Evolutionary conservation across 2,797 vertebrate genomes (phyloP).

Genomic region (Acrocephalus scirpaceus): DNA sequence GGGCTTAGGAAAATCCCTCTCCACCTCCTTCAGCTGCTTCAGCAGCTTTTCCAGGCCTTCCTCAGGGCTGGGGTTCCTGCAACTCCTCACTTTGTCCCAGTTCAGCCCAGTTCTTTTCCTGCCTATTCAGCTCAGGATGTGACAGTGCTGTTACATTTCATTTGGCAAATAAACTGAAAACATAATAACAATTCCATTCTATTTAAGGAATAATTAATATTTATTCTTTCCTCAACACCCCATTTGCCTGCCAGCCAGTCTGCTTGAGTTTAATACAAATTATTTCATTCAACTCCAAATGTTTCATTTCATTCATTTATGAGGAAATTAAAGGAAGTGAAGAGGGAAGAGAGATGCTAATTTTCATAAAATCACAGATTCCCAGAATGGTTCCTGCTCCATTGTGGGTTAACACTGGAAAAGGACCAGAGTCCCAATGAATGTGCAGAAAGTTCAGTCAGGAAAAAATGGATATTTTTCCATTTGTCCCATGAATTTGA

Average conservation of each 20-base stretch:
- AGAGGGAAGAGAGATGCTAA: not conserved
- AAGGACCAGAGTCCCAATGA: not conserved
- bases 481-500: not conserved
- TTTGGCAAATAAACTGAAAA: not conserved
- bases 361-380: not conserved
- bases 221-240: not conserved
- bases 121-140: not conserved
- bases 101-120: not conserved
- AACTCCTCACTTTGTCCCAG: not conserved
- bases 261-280: not conserved
- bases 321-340: conserved; percentile 7
- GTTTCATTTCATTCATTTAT: not conserved
- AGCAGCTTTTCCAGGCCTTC: not conserved
- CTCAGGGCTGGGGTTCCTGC: not conserved
- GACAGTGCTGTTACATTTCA: not conserved
- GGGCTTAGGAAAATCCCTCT: not conserved
- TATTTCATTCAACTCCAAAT: not conserved
- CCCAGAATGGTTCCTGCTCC: not conserved
- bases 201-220: conserved; percentile 6
- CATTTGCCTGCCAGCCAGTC: not conserved
- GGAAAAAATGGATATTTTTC: not conserved
- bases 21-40: not conserved
- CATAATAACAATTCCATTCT: not conserved
- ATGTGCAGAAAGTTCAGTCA: not conserved
- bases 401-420: not conserved